Evolutionary conservation across 2,113 vertebrate species (phyloP), one percentile per base, ranked within the genome.

Genomic region (Gobio gobio): DNA sequence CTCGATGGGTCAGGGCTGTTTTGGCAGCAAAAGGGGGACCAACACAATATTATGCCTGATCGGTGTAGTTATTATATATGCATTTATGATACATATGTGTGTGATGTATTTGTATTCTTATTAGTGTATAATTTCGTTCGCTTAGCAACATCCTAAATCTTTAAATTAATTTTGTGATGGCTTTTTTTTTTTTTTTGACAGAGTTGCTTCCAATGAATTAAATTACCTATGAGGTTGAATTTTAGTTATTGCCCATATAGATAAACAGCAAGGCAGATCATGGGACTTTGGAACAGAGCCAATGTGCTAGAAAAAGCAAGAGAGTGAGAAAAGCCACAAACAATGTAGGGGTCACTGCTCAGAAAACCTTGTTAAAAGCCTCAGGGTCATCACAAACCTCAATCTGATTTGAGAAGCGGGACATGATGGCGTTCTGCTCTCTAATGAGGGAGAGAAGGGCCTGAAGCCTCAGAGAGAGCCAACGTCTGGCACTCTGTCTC

Each of bases 391-490:
- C 1, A 59, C 58, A 86, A 85, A 86, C 66, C 83, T 89, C 83
- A 83, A 73, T 88, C 88, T 88, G 88, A 92, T 92, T 85, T 89
- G 77, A 86, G 86, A 58, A 86, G 89, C 89, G 89, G 87, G 90
- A 87, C 85, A 87, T 91, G 90, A 90, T 89, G 85, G 88, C 85
- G 82, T 91, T 91, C 85, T 87, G 45, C 80, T 86, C 59, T 70
- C 84, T 91, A 93, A 93, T 91, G 90, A 93, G 89, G 87, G 83
- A 82, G 72, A 84, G 86, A 74, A 83, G 24, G 26, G 40, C 63
- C 84, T 54, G 64, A 24, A 84, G 83, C 63, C 58, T 64, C 29
- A 56, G 16, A 86, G 77, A 24, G 29, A 63, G 56, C 10, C 24
- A 45, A 47, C 45, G 86, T 89, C 91, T 90, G 59, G 24, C 86